Evolutionary conservation across 2,888 invertebrate genomes (phyloP).

Genomic region (Melieria picta): DNA sequence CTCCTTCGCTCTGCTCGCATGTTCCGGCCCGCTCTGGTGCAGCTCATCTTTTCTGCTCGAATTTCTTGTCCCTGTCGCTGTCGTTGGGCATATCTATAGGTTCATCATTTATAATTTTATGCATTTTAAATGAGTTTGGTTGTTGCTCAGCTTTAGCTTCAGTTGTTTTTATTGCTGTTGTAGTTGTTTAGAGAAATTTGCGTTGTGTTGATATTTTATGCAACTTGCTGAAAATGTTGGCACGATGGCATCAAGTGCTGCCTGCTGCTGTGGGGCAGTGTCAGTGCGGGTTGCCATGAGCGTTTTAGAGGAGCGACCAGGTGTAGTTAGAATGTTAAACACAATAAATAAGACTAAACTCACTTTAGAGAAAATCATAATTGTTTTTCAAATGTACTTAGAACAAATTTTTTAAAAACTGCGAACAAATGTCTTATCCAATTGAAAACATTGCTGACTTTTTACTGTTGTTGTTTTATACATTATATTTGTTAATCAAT

Average conservation of each 20-base stretch:
- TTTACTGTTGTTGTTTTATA: no score
- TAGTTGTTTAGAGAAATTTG: conserved; percentile 22
- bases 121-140: conserved; percentile 58
- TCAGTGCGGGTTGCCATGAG: not conserved
- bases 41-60: conserved; percentile 48
- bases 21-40: conserved; percentile 28
- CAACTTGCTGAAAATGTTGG: conserved; percentile 36
- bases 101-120: conserved; percentile 64
- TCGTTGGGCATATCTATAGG: conserved; percentile 27
- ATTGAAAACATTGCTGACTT: no score
- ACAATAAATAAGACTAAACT: no score
- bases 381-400: no score
- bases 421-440: no score
- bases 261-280: conserved; percentile 5
- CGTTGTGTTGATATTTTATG: conserved; percentile 32
- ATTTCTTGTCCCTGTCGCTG: conserved; percentile 38
- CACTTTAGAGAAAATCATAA: no score
- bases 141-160: conserved; percentile 23
- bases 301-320: no score
- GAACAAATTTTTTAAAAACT: no score
- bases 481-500: no score
- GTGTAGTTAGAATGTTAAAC: no score
- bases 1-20: not conserved
- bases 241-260: conserved; percentile 36
- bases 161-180: conserved; percentile 14